These are phyloP conservation scores for Dolichallabes microphthalmus DNA, from an alignment of 2,113 vertebrate species.

Conservation along the genomic window DNA sequence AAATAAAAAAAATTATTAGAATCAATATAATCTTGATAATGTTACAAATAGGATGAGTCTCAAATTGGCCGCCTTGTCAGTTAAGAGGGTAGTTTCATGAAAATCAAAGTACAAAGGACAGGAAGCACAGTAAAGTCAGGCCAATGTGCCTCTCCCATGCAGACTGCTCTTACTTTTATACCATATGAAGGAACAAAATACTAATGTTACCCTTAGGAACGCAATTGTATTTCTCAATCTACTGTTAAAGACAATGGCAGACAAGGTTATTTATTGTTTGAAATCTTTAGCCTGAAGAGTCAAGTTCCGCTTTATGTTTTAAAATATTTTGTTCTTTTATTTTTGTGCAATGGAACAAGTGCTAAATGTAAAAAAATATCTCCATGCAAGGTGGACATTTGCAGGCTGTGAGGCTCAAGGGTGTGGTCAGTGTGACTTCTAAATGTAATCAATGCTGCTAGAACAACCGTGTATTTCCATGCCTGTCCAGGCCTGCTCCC, in stretches of 20 bases:
- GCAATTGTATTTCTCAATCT: neutral
- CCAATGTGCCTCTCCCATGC: neutral
- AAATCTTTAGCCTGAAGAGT: neutral
- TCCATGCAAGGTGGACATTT: neutral
- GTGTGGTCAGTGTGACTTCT: constrained; percentile 18
- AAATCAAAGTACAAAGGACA: neutral
- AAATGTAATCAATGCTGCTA: constrained; percentile 3
- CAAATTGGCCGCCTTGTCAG: neutral
- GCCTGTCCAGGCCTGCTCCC: constrained; percentile 8
- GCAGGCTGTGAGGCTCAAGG: neutral
- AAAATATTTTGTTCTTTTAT: neutral
- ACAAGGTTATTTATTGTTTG: neutral
- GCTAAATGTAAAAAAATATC: neutral
- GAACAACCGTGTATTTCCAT: constrained; percentile 4
- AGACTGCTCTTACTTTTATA: neutral
- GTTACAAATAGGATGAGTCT: neutral
- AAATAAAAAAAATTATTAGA: neutral
- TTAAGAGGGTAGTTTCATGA: neutral
- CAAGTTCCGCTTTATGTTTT: neutral
- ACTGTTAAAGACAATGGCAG: neutral
- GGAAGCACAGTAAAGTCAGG: neutral
- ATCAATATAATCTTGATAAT: neutral
- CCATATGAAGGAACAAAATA: neutral
- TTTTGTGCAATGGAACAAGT: neutral
- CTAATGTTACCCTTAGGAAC: neutral